Conservation (phyloP, 2,797 vertebrate species). For the Halcyon chelicuti region DNA sequence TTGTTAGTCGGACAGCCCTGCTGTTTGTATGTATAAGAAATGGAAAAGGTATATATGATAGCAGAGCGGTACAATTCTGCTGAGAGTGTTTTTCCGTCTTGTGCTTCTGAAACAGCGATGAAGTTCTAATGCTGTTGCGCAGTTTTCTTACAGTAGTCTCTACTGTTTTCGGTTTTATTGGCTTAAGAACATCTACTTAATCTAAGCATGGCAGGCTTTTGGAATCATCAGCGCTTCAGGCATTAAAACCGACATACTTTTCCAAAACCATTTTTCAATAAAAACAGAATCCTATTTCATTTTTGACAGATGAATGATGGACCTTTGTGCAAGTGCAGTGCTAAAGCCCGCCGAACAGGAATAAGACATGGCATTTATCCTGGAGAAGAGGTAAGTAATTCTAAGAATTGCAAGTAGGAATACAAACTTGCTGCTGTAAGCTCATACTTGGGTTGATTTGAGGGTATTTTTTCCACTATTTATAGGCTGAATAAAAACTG, state of each 20-base stretch:
- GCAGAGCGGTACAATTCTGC: background rate
- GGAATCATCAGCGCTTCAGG: conserved; percentile 30
- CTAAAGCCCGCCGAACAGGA: conserved; percentile 94
- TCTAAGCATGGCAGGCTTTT: conserved; percentile 67
- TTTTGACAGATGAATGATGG: conserved; percentile 96
- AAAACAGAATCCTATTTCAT: conserved; percentile 43
- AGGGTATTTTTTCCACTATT: background rate
- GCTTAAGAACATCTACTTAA: conserved; percentile 67
- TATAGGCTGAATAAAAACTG: background rate
- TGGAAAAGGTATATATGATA: background rate
- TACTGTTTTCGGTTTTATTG: conserved; percentile 61
- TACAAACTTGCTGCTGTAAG: background rate
- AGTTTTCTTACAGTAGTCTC: background rate
- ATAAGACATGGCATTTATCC: conserved; percentile 99
- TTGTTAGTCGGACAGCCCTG: background rate
- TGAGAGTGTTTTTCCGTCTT: background rate
- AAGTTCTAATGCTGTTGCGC: background rate
- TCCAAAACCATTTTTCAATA: conserved; percentile 33
- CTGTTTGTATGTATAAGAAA: background rate
- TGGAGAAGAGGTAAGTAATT: conserved; percentile 91
- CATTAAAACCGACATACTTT: conserved; percentile 58
- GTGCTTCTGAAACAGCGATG: conserved; percentile 3
- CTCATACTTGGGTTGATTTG: background rate
- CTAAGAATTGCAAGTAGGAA: background rate
- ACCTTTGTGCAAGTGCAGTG: conserved; percentile 96